These are phyloP conservation scores for Hermetia illucens DNA, from an alignment of 1,140 invertebrate genomes.

Conservation along the genomic window DNA sequence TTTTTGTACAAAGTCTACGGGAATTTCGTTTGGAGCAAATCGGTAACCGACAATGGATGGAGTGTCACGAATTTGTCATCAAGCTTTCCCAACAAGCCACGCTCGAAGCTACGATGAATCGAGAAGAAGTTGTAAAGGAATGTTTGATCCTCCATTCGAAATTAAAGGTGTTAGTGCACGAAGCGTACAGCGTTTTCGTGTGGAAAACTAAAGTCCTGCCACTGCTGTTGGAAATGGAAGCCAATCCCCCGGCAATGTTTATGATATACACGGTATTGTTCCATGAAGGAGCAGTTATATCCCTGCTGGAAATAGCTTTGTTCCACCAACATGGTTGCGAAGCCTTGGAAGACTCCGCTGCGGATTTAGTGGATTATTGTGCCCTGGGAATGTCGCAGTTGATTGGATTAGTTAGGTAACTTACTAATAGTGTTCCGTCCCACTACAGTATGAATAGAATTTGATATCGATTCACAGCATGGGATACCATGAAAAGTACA, in stretches of 20 bases:
- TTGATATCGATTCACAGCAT: constrained; percentile 8
- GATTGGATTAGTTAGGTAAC: constrained; percentile 30
- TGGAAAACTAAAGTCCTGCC: constrained; percentile 65
- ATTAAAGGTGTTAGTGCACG: constrained; percentile 52
- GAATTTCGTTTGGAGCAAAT: constrained; percentile 21
- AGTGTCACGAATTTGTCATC: constrained; percentile 58
- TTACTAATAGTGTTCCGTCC: no score
- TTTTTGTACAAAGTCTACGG: constrained; percentile 26
- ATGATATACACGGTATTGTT: constrained; percentile 57
- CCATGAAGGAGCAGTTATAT: constrained; percentile 52
- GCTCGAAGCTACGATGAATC: constrained; percentile 47
- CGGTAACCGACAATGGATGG: constrained; percentile 44
- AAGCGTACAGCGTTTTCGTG: constrained; percentile 58
- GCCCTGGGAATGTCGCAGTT: constrained; percentile 39
- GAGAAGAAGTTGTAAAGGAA: constrained; percentile 61
- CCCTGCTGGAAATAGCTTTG: constrained; percentile 55
- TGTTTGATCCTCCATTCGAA: constrained; percentile 31
- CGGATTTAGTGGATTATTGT: constrained; percentile 63
- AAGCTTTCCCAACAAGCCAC: constrained; percentile 67
- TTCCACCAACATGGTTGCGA: constrained; percentile 58
- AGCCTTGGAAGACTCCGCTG: constrained; percentile 47
- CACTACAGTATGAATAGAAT: constrained; percentile 3
- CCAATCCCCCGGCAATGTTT: constrained; percentile 50
- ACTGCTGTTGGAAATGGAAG: constrained; percentile 46
- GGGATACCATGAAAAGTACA: constrained; percentile 20